These are phyloP conservation scores for Luperina nickerlii DNA, from an alignment of 2,888 invertebrate genomes.

Conservation along the genomic window DNA sequence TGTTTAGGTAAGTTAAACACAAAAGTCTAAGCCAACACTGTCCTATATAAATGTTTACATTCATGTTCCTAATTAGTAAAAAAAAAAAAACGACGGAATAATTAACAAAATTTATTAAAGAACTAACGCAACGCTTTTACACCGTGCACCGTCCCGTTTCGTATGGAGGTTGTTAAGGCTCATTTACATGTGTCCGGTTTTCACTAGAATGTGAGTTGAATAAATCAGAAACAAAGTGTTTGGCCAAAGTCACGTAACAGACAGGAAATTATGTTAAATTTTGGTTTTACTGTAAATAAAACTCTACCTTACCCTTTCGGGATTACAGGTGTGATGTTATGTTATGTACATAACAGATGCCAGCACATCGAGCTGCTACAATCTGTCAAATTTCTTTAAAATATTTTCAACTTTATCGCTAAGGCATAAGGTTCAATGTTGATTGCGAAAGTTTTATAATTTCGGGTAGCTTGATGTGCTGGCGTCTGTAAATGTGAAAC, in stretches of 20 bases:
- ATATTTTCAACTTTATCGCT: no score
- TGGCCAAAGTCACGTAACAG: not conserved
- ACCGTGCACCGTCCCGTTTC: not conserved
- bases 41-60: not conserved
- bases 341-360: no score
- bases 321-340: not conserved
- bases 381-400: no score
- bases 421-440: no score
- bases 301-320: no score
- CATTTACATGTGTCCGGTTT: not conserved
- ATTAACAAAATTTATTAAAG: conserved; percentile 39
- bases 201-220: not conserved
- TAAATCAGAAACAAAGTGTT: not conserved
- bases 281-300: not conserved
- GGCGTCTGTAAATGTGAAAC: not conserved
- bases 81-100: conserved; percentile 5
- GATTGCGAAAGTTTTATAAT: no score
- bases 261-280: not conserved
- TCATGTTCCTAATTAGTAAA: conserved; percentile 25
- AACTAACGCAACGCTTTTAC: not conserved
- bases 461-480: no score
- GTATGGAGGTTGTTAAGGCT: not conserved
- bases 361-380: no score
- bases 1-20: not conserved
- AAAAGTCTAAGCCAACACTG: not conserved